Evolutionary conservation across 2,113 vertebrate genomes (phyloP), one percentile per base, ranked within the genome.

Genomic region (Hyaena hyaena): DNA sequence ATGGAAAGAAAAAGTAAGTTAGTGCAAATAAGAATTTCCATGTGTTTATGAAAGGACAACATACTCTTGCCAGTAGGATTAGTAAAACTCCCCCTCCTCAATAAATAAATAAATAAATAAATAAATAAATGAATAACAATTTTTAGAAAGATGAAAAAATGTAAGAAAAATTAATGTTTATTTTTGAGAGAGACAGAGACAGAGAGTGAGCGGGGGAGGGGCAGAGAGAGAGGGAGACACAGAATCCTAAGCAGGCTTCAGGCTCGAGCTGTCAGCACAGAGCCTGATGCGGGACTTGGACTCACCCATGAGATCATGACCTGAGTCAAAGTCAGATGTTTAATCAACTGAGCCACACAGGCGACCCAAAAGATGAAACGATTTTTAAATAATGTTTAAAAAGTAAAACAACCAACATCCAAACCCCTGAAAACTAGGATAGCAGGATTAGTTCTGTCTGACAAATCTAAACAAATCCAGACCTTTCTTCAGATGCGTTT

Each of bases 1-100:
- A 55, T 33, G 35, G 95, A 92, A 92, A 95, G 39, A n/a, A 68
- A 71, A 74, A 95, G 31, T n/a, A 68, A 55, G 26, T 84, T 81
- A 93, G 91, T 76, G 68, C 95, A 96, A 96, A 94, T 91, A 79
- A 96, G 48, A 87, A 66, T 97, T 96, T 98, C 95, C 96, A 93
- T 91, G 85, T 86, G 89, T 95, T 96, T 96, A 79, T 90, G 87
- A 92, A 94, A 68, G 58, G 76, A 96, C 85, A 95, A 80, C 89
- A 66, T 65, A 68, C 93, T 79, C 93, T 88, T 96, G 90, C 90
- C 91, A 82, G 33, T 16, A 84, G 35, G 26, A 48, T 55, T 85
- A 74, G n/a, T 82, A 48, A 94, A 96, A 90, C 7, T 12, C 69
- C 80, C 86, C n/a, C 45, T 94, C 88, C 85, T 93, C 53, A 63